Conservation (phyloP, 2,888 invertebrate species). For the Sympetrum striolatum region DNA sequence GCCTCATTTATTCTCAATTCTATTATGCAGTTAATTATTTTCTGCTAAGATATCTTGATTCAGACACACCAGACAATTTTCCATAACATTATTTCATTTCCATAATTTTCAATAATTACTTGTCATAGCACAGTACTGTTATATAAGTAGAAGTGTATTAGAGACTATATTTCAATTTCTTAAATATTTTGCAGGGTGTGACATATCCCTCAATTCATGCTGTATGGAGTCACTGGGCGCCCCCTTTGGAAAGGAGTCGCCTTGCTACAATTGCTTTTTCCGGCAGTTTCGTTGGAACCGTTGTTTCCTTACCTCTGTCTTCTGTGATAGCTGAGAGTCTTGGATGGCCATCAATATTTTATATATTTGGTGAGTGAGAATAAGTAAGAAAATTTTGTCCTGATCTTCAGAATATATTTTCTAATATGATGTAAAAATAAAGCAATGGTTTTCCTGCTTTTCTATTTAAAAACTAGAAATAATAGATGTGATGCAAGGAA, state of each 20-base stretch:
- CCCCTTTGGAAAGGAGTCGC: slow-evolving; percentile 77
- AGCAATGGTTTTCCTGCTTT: no score
- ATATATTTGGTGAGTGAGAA: slow-evolving; percentile 70
- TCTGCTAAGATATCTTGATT: no score
- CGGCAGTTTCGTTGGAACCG: slow-evolving; percentile 85
- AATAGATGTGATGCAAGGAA: no score
- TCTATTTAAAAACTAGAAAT: no score
- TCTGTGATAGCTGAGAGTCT: slow-evolving; percentile 74
- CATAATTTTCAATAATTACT: no score
- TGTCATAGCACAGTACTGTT: no score
- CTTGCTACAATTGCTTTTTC: slow-evolving; percentile 84
- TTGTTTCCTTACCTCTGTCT: slow-evolving; percentile 80
- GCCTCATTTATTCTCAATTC: no score
- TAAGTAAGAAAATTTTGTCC: background rate
- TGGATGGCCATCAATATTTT: slow-evolving; percentile 85
- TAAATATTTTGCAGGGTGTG: slow-evolving; percentile 66
- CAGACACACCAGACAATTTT: no score
- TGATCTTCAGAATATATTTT: background rate
- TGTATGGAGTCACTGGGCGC: slow-evolving; percentile 85
- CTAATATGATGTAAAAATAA: slow-evolving; percentile 1
- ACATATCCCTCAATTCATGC: slow-evolving; percentile 83
- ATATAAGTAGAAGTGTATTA: no score
- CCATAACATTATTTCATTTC: no score
- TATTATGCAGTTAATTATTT: no score
- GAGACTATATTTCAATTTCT: background rate